Base-by-base conservation (phyloP, 2,888 invertebrate genomes). In the Caenorhabditis panamensis region DNA sequence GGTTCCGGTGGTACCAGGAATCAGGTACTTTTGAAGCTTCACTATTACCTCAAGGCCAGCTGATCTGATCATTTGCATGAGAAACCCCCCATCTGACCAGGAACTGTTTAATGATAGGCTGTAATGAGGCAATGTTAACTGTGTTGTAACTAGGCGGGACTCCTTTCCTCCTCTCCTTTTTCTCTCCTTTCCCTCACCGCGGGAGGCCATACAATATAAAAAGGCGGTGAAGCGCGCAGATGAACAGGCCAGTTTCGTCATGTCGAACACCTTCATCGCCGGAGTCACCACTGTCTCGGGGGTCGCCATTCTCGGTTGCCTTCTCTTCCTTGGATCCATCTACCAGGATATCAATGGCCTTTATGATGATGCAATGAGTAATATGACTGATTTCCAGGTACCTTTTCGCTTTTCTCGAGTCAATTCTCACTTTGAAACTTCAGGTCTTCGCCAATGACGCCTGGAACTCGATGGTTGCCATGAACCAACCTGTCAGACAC, bases 261-360 rank as follows among this genome's bases (percentile, higher is more conserved):
- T 73, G 73, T 73, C 73, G 73, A 73, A 73, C 66, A 73, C 73
- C 58, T 63, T 84, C 31, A 78, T 84, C 28, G 81, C 77, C 31
- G 68, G 75, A 67, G 82, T 81, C 54, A 79, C 76, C 58, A 47
- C 76, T 18, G 22, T 82, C 4, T 78, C 80, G 16, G 84, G 82
- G 18, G 71, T 79, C 20, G 82, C 82, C 37, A 84, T 84, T 64
- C 36, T 82, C 22, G 80, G 78, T 37, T 82, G 82, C 49, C 68
- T 84, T 8, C 31, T 84, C 18, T 75, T 69, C 49, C 69, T 84
- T 22, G 82, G 73, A 22, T 63, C 67, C 47, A 67, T 84, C 59
- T 82, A 82, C 79, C 82, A 84, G 51, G 84, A 84, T 53, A 84
- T 84, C 75, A 84, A 84, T 61, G 78, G 51, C 22, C 78, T 84